These are phyloP conservation scores for Scrobipalpa costella DNA, from an alignment of 2,888 invertebrate genomes.

Conservation along the genomic window DNA sequence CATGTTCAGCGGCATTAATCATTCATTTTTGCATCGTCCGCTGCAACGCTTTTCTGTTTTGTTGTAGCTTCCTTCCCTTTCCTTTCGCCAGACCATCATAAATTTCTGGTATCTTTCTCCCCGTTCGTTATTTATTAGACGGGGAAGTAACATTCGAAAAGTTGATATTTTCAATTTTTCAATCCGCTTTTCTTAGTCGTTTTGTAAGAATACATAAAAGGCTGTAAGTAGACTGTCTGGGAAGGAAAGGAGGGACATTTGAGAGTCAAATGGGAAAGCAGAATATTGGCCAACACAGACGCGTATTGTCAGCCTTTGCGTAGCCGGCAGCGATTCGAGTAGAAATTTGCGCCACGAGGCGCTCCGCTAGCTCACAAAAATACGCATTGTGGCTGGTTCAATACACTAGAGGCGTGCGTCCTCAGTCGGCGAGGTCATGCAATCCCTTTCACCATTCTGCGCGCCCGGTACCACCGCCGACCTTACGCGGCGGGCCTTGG, in stretches of 20 bases:
- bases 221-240: background rate
- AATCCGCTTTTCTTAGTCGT: background rate
- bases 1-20: slow-evolving; percentile 17
- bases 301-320: background rate
- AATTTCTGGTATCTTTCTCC: slow-evolving; percentile 16
- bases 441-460: slow-evolving; percentile 74
- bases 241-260: background rate
- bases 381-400: slow-evolving; percentile 31
- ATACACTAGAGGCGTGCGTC: slow-evolving; percentile 31
- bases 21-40: slow-evolving; percentile 19
- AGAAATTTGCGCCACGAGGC: slow-evolving; percentile 14
- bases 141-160: slow-evolving; percentile 9
- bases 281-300: slow-evolving; percentile 2
- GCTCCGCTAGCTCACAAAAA: slow-evolving; percentile 22
- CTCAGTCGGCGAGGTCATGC: slow-evolving; percentile 61
- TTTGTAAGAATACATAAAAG: background rate
- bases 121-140: slow-evolving; percentile 6
- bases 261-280: background rate
- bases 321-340: background rate
- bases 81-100: slow-evolving; percentile 16
- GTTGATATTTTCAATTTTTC: slow-evolving; percentile 4
- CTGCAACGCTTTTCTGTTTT: slow-evolving; percentile 16
- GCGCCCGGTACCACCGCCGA: slow-evolving; percentile 59
- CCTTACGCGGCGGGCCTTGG: slow-evolving; percentile 68
- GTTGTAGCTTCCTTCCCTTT: slow-evolving; percentile 14